Conservation (phyloP, 2,888 invertebrate genomes). For the Notocelia uddmanniana region DNA sequence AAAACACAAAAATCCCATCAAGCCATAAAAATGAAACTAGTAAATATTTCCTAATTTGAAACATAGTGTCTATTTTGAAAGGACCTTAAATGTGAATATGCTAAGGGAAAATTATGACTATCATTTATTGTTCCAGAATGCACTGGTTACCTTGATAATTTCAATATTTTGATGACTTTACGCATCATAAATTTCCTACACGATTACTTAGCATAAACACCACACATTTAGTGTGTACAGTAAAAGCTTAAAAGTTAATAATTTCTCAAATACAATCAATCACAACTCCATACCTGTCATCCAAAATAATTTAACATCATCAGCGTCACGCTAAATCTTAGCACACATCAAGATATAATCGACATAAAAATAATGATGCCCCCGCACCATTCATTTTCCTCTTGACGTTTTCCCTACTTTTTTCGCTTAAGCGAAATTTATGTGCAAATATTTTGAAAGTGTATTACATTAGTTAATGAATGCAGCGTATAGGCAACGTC, state of each 20-base stretch:
- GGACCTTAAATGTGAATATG: too few relatives aligned
- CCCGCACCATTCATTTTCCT: slow-evolving; percentile 62
- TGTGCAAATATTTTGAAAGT: slow-evolving; percentile 84
- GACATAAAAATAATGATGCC: slow-evolving; percentile 58
- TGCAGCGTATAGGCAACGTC: slow-evolving; percentile 77
- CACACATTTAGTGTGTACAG: slow-evolving; percentile 66
- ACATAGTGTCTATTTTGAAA: too few relatives aligned
- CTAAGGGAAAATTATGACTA: too few relatives aligned
- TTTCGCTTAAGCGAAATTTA: slow-evolving; percentile 76
- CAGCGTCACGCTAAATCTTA: slow-evolving; percentile 33
- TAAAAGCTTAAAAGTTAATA: slow-evolving; percentile 47
- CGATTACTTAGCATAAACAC: slow-evolving; percentile 7
- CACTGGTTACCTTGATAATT: too few relatives aligned
- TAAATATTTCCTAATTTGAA: too few relatives aligned
- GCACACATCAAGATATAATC: slow-evolving; percentile 46
- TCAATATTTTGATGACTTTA: not conserved
- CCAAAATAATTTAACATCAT: slow-evolving; percentile 24
- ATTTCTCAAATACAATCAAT: slow-evolving; percentile 28
- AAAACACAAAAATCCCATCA: too few relatives aligned
- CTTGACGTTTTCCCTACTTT: slow-evolving; percentile 63
- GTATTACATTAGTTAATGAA: slow-evolving; percentile 85
- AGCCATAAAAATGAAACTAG: too few relatives aligned
- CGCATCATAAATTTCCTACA: not conserved
- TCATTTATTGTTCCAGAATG: too few relatives aligned
- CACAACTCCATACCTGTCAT: slow-evolving; percentile 26